phyloP scores from a whole-genome alignment of 2,113 vertebrate genomes.

The Labeo catla region DNA sequence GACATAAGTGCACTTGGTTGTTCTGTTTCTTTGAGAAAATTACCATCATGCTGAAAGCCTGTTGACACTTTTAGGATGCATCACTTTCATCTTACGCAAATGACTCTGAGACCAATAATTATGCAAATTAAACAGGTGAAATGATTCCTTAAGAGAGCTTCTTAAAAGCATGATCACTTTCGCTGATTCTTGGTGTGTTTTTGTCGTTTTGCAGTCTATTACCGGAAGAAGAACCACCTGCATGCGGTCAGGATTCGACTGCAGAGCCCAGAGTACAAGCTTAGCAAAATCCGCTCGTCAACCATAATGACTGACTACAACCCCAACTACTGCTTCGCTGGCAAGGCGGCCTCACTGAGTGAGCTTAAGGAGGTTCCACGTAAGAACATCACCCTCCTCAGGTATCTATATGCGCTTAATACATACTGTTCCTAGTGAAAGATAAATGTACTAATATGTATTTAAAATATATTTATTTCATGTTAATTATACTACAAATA shows the following conservation, averaged over 20 bases:
- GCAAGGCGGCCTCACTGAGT: slow-evolving; percentile 80
- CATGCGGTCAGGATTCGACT: slow-evolving; percentile 78
- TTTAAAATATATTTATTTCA: too few relatives aligned
- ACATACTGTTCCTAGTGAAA: too few relatives aligned
- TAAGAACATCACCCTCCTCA: slow-evolving; percentile 88
- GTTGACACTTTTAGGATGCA: background rate
- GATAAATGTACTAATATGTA: too few relatives aligned
- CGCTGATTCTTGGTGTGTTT: background rate
- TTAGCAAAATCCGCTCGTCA: slow-evolving; percentile 89
- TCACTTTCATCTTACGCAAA: background rate
- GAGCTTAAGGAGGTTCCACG: slow-evolving; percentile 90
- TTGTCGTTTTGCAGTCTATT: slow-evolving; percentile 79
- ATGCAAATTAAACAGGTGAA: background rate
- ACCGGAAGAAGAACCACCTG: slow-evolving; percentile 83
- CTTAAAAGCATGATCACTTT: background rate
- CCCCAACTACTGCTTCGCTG: slow-evolving; percentile 91
- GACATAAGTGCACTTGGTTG: background rate
- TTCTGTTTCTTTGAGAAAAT: background rate
- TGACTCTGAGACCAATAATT: background rate
- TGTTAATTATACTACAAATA: too few relatives aligned
- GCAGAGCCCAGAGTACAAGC: slow-evolving; percentile 87
- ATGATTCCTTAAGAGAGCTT: background rate
- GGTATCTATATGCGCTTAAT: slow-evolving; percentile 65
- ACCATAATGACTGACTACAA: slow-evolving; percentile 92
- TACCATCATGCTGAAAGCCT: background rate